Evolutionary conservation across 2,797 vertebrate species (phyloP).

Genomic region (Spondyliosoma cantharus): DNA sequence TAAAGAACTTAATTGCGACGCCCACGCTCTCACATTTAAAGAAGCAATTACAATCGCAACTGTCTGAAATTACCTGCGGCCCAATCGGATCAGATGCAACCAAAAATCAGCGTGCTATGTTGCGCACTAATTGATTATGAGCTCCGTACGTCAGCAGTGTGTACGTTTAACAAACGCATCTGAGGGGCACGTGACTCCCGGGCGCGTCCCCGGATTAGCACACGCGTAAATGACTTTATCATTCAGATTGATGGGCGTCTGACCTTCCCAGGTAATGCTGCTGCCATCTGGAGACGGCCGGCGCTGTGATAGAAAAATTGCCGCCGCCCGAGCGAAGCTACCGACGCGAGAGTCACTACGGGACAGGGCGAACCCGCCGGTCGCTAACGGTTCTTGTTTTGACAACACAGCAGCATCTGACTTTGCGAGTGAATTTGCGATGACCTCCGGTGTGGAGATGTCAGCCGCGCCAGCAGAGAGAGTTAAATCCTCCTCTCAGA

Average conservation of each 20-base stretch:
- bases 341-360: slow-evolving; percentile 54
- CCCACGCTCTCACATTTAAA: background rate
- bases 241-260: slow-evolving; percentile 44
- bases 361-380: slow-evolving; percentile 40
- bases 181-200: slow-evolving; percentile 4
- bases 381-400: slow-evolving; percentile 63
- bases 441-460: slow-evolving; percentile 68
- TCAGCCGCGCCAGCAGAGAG: slow-evolving; percentile 54
- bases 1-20: background rate
- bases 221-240: slow-evolving; percentile 35
- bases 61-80: slow-evolving; percentile 18
- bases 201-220: slow-evolving; percentile 34
- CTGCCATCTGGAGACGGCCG: slow-evolving; percentile 55
- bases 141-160: background rate
- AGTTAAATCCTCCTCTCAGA: slow-evolving; percentile 55
- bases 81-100: slow-evolving; percentile 22
- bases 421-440: slow-evolving; percentile 75
- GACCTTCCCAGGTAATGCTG: slow-evolving; percentile 47
- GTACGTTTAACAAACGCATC: slow-evolving; percentile 3
- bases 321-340: slow-evolving; percentile 19
- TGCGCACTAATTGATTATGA: slow-evolving; percentile 14
- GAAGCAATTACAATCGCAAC: slow-evolving; percentile 6
- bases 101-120: slow-evolving; percentile 16
- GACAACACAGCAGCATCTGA: slow-evolving; percentile 66
- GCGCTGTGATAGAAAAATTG: slow-evolving; percentile 39